Conservation (phyloP, 2,113 vertebrate species). For the Peromyscus leucopus region DNA sequence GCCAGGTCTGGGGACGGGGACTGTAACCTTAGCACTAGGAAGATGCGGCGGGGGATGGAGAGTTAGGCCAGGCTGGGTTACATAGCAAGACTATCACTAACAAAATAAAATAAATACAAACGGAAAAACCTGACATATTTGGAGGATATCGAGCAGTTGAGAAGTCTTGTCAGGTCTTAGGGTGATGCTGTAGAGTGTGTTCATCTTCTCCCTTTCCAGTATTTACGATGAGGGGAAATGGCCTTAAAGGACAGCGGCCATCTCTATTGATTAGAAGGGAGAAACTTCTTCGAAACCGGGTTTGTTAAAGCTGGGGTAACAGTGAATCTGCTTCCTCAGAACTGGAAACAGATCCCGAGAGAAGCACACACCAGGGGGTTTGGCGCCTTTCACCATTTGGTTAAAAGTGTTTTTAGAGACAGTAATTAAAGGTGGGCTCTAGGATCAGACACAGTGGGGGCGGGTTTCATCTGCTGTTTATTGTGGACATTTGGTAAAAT, state of each 20-base stretch:
- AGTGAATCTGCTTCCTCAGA: conserved; percentile 9
- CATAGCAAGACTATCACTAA: neutral
- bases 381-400: neutral
- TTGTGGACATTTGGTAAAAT: conserved; percentile 39
- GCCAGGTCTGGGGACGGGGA: neutral
- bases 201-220: conserved; percentile 36
- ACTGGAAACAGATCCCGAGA: neutral
- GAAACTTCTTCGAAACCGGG: conserved; percentile 61
- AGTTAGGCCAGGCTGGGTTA: neutral
- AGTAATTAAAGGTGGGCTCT: conserved; percentile 13
- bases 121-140: neutral
- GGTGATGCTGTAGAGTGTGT: neutral
- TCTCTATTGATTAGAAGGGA: conserved; percentile 52
- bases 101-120: neutral
- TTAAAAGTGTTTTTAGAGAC: conserved; percentile 21
- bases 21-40: neutral
- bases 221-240: conserved; percentile 56
- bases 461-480: neutral
- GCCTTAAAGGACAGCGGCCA: conserved; percentile 14
- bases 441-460: conserved; percentile 3
- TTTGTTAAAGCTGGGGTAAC: conserved; percentile 28
- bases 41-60: too few species aligned
- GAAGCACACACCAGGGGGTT: neutral
- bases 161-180: conserved; percentile 16
- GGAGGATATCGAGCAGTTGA: conserved; percentile 7